phyloP scores from a whole-genome alignment of 1,140 invertebrate species.

The Bombyx mori region DNA sequence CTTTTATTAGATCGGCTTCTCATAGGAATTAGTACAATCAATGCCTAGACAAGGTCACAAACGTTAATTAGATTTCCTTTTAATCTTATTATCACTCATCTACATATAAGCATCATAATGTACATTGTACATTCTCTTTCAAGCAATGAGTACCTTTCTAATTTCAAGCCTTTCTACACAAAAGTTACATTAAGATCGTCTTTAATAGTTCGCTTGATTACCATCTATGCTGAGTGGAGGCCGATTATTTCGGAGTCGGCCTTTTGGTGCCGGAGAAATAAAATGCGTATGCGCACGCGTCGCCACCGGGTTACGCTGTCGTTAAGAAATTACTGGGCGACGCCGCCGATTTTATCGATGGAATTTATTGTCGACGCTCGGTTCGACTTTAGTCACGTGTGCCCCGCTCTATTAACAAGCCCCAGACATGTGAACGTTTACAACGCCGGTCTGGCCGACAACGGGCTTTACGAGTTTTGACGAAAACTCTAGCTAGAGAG shows the following conservation, averaged over 20 bases:
- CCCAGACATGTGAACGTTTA: too few relatives aligned
- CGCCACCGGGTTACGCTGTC: slow-evolving; percentile 67
- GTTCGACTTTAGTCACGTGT: slow-evolving; percentile 35
- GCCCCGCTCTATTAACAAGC: slow-evolving; percentile 20
- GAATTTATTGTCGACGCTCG: slow-evolving; percentile 59
- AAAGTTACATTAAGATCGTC: slow-evolving; percentile 61
- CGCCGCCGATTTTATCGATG: slow-evolving; percentile 68
- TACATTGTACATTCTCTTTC: slow-evolving; percentile 3
- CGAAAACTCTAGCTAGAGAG: too few relatives aligned
- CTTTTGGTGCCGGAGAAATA: slow-evolving; percentile 57
- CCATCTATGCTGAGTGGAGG: slow-evolving; percentile 64
- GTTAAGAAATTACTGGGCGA: slow-evolving; percentile 63
- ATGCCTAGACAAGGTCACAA: too few relatives aligned
- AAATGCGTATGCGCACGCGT: slow-evolving; percentile 66
- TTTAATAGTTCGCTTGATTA: slow-evolving; percentile 66
- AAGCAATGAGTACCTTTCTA: slow-evolving; percentile 18
- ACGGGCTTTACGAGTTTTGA: too few relatives aligned
- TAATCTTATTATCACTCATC: too few relatives aligned
- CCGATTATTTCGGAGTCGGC: slow-evolving; percentile 64
- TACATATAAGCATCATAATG: neutral
- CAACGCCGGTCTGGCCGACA: too few relatives aligned
- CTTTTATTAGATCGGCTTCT: too few relatives aligned
- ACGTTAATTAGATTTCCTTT: too few relatives aligned
- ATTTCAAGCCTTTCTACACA: slow-evolving; percentile 37
- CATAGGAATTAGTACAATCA: too few relatives aligned